Percentiles rank a stretch among this genome's conserved stretches.
phyloP scores from a whole-genome alignment of 1,140 invertebrate species.

The Chironomus tepperi region DNA sequence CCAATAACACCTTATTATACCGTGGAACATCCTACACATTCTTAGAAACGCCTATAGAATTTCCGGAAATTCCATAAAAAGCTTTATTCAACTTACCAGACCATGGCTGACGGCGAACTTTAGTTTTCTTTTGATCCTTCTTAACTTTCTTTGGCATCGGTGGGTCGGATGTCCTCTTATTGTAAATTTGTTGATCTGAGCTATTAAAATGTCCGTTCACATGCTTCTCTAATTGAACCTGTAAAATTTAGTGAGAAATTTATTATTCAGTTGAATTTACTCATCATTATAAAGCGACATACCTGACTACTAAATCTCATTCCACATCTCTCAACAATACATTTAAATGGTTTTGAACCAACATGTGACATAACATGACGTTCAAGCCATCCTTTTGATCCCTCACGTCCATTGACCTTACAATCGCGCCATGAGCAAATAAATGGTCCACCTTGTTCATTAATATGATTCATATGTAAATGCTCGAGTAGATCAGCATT shows the following conservation, averaged over 20 bases:
- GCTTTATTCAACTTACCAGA: constrained; percentile 49
- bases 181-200: constrained; percentile 48
- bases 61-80: not conserved
- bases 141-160: constrained; percentile 64
- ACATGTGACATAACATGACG: constrained; percentile 85
- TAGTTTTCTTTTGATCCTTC: constrained; percentile 75
- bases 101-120: constrained; percentile 73
- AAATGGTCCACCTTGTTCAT: constrained; percentile 73
- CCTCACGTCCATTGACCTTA: constrained; percentile 87
- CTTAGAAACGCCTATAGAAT: not conserved
- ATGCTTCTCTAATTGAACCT: constrained; percentile 80
- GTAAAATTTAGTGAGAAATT: constrained; percentile 29
- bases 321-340: constrained; percentile 89
- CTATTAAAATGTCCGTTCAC: constrained; percentile 87
- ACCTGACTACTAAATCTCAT: constrained; percentile 87
- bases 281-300: constrained; percentile 30
- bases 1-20: too few species aligned
- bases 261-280: too few species aligned
- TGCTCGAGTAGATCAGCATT: constrained; percentile 77
- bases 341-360: constrained; percentile 89
- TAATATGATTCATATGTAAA: constrained; percentile 81
- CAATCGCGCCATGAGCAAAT: constrained; percentile 87
- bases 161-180: constrained; percentile 52
- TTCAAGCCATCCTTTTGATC: constrained; percentile 86
- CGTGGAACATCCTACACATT: too few species aligned